Base-by-base conservation (phyloP, 2,888 invertebrate species). In the Petrolisthes manimaculis region DNA sequence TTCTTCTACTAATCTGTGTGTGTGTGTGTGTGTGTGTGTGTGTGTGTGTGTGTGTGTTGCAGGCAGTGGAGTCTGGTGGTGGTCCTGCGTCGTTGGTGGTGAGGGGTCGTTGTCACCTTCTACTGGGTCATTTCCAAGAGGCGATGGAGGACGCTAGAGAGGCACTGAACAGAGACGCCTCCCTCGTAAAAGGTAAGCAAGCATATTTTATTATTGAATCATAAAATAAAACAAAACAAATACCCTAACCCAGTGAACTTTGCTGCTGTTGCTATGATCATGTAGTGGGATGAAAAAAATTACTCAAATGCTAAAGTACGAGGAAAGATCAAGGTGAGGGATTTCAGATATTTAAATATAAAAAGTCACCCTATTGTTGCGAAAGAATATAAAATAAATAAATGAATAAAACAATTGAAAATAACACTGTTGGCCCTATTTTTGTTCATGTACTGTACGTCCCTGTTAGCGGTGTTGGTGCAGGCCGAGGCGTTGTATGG, bases 401-500 rank as follows among this genome's bases (percentile, higher is more conserved):
- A 37, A 37, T 37, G 37, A 37, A 37, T 37, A 37, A 37, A 37
- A 37, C 2, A 37, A 37, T 1, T 9, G 37, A 21, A 14, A 74
- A 8, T 9, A 3, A 9, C 9, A 21, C 21, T 4, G 1, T 24
- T 21, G 3, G 37, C 37, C 21, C 74, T 67, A 67, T 67, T 18
- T 67, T 18, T 67, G 67, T 67, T 37, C 2, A 37, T 37, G 14
- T 61, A 54, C 18, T 74, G 18, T 61, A 81, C 37, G 14, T 3
- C 4, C 56, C 51, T 21, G 51, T 4, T 93, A 94, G 96, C 96
- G 5, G 94, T 97, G 89, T 96, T 96, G 92, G 97, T 97, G 92
- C 98, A 98, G 93, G 98, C 98, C 0, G 98, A 98, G 93, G 96
- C 97, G 0, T 94, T 98, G 71, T 98, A 98, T 93, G 96, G 96